Evolutionary conservation across 2,797 vertebrate species (phyloP).

Genomic region (Periparus ater): DNA sequence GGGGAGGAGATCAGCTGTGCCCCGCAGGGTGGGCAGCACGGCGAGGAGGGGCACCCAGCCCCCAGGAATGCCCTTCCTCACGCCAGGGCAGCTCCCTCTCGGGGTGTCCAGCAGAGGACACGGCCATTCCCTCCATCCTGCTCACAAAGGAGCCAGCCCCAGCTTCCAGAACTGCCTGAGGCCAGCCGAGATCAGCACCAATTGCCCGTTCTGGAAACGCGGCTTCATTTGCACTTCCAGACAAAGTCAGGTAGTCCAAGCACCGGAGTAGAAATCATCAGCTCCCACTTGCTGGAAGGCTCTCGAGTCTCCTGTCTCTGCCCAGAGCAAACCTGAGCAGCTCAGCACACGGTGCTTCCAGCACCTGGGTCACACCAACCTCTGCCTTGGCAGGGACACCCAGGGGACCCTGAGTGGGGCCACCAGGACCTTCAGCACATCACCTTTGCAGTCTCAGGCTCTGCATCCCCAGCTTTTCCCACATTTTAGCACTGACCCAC

Average conservation of each 20-base stretch:
- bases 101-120: rapidly evolving
- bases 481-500: background rate
- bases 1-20: background rate
- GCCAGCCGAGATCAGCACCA: background rate
- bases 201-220: background rate
- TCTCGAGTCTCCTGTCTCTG: background rate
- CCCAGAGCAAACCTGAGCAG: background rate
- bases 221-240: background rate
- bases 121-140: rapidly evolving
- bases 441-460: background rate
- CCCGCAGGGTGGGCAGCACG: rapidly evolving
- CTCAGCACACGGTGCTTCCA: background rate
- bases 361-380: background rate
- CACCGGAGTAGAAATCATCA: background rate
- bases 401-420: rapidly evolving
- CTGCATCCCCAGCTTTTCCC: background rate
- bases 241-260: background rate
- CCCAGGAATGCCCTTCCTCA: background rate
- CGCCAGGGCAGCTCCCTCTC: background rate
- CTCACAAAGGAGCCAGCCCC: background rate
- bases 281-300: background rate
- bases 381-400: background rate
- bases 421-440: background rate
- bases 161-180: background rate
- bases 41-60: background rate